Conservation (phyloP, 2,797 vertebrate species). For the Helarctos malayanus region DNA sequence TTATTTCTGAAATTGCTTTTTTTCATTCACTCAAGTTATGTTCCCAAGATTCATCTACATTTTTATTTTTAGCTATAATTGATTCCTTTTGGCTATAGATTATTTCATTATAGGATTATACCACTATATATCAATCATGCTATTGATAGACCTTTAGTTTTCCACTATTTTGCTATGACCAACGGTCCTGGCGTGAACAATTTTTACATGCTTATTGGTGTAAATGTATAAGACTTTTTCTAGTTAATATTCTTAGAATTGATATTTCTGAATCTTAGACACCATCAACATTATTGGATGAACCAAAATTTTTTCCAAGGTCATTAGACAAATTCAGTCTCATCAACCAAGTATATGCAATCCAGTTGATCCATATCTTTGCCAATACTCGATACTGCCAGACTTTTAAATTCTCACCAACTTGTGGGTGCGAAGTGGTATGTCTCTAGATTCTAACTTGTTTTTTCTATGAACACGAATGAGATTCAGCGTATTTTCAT, state of each 20-base stretch:
- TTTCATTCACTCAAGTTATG: neutral
- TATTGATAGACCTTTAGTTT: slow-evolving; percentile 2
- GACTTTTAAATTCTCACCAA: slow-evolving; percentile 9
- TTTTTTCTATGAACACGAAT: neutral
- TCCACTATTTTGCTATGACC: neutral
- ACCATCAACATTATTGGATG: neutral
- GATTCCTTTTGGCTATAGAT: neutral
- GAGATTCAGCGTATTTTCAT: slow-evolving; percentile 43
- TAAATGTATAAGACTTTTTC: neutral
- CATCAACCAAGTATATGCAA: neutral
- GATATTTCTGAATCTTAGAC: neutral
- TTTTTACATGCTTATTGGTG: neutral
- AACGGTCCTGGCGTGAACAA: neutral
- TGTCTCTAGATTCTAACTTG: neutral
- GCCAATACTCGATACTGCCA: neutral
- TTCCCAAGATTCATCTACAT: neutral
- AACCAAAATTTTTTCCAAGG: neutral
- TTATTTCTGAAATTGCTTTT: slow-evolving; percentile 19
- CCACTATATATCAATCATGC: neutral
- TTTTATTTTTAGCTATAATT: neutral
- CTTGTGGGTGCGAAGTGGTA: neutral
- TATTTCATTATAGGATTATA: neutral
- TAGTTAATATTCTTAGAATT: slow-evolving; percentile 12
- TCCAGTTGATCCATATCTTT: neutral
- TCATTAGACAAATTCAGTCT: neutral